Evolutionary conservation across 1,140 invertebrate genomes (phyloP).

Genomic region (Drosophila carrolli): DNA sequence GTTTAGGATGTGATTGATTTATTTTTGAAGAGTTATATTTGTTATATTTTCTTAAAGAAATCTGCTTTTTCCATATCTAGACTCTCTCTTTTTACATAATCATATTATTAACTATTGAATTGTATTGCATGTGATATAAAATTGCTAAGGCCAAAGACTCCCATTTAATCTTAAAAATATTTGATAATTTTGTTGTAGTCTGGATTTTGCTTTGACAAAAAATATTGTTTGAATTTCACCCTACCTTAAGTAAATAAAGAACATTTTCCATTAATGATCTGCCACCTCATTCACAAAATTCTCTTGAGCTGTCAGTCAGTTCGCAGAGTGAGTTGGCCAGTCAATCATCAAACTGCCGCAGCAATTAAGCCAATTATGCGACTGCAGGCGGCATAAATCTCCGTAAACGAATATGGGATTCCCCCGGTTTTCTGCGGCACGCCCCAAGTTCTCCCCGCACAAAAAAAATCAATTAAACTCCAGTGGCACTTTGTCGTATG

Average conservation of each 20-base stretch:
- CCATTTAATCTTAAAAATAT: no score
- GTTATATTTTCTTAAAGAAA: no score
- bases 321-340: slow-evolving; percentile 4
- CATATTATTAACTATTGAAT: no score
- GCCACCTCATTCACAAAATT: slow-evolving; percentile 1
- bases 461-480: slow-evolving; percentile 61
- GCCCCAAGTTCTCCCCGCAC: slow-evolving; percentile 2
- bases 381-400: slow-evolving; percentile 52
- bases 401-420: slow-evolving; percentile 28
- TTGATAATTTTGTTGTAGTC: no score
- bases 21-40: no score
- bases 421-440: slow-evolving; percentile 28
- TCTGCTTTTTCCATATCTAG: no score
- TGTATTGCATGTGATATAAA: no score
- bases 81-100: no score
- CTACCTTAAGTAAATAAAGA: no score
- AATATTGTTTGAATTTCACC: neutral
- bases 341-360: slow-evolving; percentile 42
- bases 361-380: slow-evolving; percentile 63
- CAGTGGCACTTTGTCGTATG: slow-evolving; percentile 39
- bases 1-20: no score
- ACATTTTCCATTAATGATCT: neutral
- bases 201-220: neutral
- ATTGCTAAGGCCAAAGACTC: no score
- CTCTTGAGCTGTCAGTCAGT: slow-evolving; percentile 5